Evolutionary conservation across 2,797 vertebrate genomes (phyloP).

Genomic region (Macropodus opercularis): DNA sequence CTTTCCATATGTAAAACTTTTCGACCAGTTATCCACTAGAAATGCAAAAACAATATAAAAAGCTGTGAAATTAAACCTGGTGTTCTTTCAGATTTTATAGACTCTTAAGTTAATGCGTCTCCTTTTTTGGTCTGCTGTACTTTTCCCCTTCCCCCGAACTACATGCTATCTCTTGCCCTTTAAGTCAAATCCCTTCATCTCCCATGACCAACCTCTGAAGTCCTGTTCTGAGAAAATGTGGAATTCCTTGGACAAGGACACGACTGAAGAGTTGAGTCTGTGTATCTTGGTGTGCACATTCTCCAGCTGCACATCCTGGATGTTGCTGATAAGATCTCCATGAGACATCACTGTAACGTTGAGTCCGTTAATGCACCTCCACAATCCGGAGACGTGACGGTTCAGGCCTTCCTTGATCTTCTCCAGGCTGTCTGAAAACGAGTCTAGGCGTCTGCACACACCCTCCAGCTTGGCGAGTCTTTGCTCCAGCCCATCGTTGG

Average conservation of each 20-base stretch:
- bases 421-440: slow-evolving; percentile 82
- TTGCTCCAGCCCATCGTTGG: slow-evolving; percentile 82
- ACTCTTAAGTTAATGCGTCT: slow-evolving; percentile 46
- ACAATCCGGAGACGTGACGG: slow-evolving; percentile 87
- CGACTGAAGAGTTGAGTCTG: slow-evolving; percentile 86
- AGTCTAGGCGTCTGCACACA: slow-evolving; percentile 86
- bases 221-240: slow-evolving; percentile 78
- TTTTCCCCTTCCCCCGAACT: slow-evolving; percentile 34
- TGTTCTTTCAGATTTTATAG: slow-evolving; percentile 22
- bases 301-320: slow-evolving; percentile 83
- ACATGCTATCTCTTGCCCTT: slow-evolving; percentile 21
- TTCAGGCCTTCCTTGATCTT: slow-evolving; percentile 87
- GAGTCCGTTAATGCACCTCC: slow-evolving; percentile 86
- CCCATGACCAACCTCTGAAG: slow-evolving; percentile 70
- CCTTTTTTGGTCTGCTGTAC: slow-evolving; percentile 54
- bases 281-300: slow-evolving; percentile 77
- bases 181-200: slow-evolving; percentile 40
- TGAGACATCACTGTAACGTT: slow-evolving; percentile 84
- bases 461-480: slow-evolving; percentile 88
- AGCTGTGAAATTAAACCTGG: slow-evolving; percentile 23
- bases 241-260: slow-evolving; percentile 80
- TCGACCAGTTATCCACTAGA: too few relatives aligned
- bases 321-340: slow-evolving; percentile 80
- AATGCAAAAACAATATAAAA: slow-evolving; percentile 26
- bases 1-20: too few relatives aligned